Conservation (phyloP, 2,888 invertebrate genomes). For the Bugula neritina region DNA sequence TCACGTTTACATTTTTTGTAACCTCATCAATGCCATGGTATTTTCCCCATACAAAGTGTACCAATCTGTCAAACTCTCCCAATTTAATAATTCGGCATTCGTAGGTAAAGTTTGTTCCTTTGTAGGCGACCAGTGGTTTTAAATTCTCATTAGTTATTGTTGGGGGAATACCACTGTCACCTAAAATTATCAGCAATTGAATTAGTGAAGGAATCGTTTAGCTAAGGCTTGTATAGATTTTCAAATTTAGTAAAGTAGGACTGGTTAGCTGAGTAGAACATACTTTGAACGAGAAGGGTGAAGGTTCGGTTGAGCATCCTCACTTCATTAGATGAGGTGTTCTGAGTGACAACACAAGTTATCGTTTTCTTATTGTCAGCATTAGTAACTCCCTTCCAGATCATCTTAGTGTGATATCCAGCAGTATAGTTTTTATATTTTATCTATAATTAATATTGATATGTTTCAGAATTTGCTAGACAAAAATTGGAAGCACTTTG, state of each 20-base stretch:
- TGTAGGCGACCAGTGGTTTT: slow-evolving; percentile 13
- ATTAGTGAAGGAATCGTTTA: no score
- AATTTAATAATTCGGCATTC: slow-evolving; percentile 4
- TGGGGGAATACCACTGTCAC: not conserved
- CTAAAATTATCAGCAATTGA: not conserved
- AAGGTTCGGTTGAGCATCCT: not conserved
- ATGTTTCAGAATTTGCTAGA: no score
- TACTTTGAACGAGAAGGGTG: not conserved
- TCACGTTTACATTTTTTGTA: not conserved
- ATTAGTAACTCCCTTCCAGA: not conserved
- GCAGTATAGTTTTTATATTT: not conserved
- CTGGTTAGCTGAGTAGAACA: not conserved
- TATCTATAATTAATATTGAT: no score
- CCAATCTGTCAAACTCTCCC: not conserved
- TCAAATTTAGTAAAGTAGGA: not conserved
- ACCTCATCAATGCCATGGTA: not conserved
- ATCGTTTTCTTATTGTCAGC: not conserved
- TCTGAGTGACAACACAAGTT: not conserved
- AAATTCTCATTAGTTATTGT: slow-evolving; percentile 5
- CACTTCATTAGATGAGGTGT: not conserved
- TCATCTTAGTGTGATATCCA: not conserved
- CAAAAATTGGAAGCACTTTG: no score
- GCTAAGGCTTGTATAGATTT: not conserved
- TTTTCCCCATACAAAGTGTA: slow-evolving; percentile 10
- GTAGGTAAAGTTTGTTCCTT: slow-evolving; percentile 6